Evolutionary conservation across 92 coral and sea anemone species (phyloP).

Genomic region (Porites rus): DNA sequence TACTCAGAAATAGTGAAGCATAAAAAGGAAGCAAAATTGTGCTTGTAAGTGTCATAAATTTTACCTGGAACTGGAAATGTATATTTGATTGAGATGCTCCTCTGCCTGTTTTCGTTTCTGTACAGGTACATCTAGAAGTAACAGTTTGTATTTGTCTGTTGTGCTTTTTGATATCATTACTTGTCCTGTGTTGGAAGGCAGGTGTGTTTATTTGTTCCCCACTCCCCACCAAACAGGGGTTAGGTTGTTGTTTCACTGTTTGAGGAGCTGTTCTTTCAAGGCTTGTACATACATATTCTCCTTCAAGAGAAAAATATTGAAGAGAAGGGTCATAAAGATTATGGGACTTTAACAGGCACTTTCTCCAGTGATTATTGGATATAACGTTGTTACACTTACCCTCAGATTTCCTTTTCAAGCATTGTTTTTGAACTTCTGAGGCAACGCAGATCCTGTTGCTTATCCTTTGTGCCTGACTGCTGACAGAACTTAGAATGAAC

Average conservation of each 20-base stretch:
- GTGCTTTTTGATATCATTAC: not conserved
- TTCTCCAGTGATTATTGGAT: not conserved
- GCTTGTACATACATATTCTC: not conserved
- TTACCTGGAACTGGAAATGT: constrained; percentile 27
- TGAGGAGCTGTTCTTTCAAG: not conserved
- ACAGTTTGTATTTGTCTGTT: not conserved
- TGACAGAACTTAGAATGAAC: constrained; percentile 55
- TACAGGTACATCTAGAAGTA: no score
- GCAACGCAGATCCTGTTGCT: constrained; percentile 29
- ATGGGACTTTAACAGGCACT: not conserved
- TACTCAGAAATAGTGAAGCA: not conserved
- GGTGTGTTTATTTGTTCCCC: not conserved
- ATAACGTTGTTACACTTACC: constrained; percentile 27
- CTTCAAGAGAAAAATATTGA: not conserved
- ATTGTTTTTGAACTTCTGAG: constrained; percentile 67
- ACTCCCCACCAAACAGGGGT: not conserved
- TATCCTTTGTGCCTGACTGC: constrained; percentile 33
- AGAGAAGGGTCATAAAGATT: not conserved
- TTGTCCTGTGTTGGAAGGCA: not conserved
- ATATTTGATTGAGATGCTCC: constrained; percentile 5
- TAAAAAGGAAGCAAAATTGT: no score
- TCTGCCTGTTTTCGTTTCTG: not conserved
- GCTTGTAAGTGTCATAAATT: not conserved
- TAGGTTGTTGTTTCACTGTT: not conserved
- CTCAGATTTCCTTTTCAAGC: constrained; percentile 74